phyloP scores from a whole-genome alignment of 2,888 invertebrate species.

The Sclerodermus sp. region DNA sequence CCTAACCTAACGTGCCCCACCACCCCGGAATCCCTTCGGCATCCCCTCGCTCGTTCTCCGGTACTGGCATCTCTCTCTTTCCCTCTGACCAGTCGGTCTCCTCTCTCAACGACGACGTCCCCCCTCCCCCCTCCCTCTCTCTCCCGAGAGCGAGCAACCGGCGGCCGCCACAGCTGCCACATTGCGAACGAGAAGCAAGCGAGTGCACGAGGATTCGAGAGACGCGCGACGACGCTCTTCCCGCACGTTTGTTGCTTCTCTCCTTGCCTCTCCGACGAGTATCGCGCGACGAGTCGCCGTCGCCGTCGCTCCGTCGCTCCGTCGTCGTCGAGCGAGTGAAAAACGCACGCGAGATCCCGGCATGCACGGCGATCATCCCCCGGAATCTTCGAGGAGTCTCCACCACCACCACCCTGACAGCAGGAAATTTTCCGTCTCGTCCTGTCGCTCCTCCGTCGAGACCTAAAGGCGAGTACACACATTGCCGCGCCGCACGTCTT shows the following conservation, averaged over 20 bases:
- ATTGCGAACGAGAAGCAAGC: conserved; percentile 18
- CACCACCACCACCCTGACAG: too few relatives aligned
- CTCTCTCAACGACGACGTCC: too few relatives aligned
- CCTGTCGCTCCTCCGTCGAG: too few relatives aligned
- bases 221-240: conserved; percentile 4
- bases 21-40: conserved; percentile 20
- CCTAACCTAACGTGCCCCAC: conserved; percentile 31
- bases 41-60: conserved; percentile 8
- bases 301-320: too few relatives aligned
- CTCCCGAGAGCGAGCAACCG: conserved; percentile 1
- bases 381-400: too few relatives aligned
- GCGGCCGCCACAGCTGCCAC: conserved; percentile 30
- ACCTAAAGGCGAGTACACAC: too few relatives aligned
- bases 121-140: neutral
- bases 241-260: conserved; percentile 17
- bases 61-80: neutral
- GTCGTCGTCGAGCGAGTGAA: too few relatives aligned
- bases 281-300: neutral
- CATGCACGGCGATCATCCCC: too few relatives aligned
- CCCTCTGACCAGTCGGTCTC: neutral
- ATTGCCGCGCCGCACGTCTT: too few relatives aligned
- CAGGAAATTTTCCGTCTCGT: too few relatives aligned
- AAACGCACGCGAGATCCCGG: too few relatives aligned
- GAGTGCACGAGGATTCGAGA: neutral
- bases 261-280: too few relatives aligned